phyloP scores from a whole-genome alignment of 1,140 invertebrate species.

The Bombus sibiricus region DNA sequence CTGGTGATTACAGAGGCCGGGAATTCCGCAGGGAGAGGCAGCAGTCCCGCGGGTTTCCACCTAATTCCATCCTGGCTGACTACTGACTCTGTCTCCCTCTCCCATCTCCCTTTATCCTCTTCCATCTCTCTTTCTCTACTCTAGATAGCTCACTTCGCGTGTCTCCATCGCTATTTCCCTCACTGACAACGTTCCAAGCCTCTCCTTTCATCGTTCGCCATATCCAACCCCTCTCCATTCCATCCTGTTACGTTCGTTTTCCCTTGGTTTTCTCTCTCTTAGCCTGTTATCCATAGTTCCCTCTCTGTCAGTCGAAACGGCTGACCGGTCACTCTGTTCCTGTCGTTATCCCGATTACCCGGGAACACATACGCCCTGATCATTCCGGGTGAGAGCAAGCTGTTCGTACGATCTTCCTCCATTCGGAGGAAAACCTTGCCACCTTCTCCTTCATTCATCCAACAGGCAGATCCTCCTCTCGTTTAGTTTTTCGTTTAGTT shows the following conservation, averaged over 20 bases:
- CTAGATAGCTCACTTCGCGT: not conserved
- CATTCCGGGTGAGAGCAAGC: not conserved
- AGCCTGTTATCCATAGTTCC: slow-evolving; percentile 22
- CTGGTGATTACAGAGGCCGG: slow-evolving; percentile 80
- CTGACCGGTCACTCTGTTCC: slow-evolving; percentile 11
- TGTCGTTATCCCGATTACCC: slow-evolving; percentile 53
- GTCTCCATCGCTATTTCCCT: slow-evolving; percentile 16
- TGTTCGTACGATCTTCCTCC: not conserved
- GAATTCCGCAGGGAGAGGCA: slow-evolving; percentile 73
- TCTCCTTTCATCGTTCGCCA: not conserved
- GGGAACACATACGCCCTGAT: slow-evolving; percentile 24
- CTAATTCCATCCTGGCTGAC: slow-evolving; percentile 81
- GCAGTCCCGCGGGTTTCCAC: slow-evolving; percentile 77
- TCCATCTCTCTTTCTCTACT: not conserved
- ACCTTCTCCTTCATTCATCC: slow-evolving; percentile 18
- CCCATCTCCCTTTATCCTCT: slow-evolving; percentile 22
- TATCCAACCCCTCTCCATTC: slow-evolving; percentile 5
- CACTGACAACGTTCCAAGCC: not conserved
- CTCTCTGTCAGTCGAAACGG: not conserved
- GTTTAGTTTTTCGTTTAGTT: not conserved
- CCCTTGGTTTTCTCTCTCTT: slow-evolving; percentile 17
- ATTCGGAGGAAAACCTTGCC: not conserved
- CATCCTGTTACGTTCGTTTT: slow-evolving; percentile 30
- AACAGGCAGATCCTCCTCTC: not conserved
- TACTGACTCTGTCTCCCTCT: slow-evolving; percentile 69